Percentiles rank a stretch among this genome's conserved stretches.
phyloP scores from a whole-genome alignment of 2,888 invertebrate genomes.

The Drosophila buzzatii region DNA sequence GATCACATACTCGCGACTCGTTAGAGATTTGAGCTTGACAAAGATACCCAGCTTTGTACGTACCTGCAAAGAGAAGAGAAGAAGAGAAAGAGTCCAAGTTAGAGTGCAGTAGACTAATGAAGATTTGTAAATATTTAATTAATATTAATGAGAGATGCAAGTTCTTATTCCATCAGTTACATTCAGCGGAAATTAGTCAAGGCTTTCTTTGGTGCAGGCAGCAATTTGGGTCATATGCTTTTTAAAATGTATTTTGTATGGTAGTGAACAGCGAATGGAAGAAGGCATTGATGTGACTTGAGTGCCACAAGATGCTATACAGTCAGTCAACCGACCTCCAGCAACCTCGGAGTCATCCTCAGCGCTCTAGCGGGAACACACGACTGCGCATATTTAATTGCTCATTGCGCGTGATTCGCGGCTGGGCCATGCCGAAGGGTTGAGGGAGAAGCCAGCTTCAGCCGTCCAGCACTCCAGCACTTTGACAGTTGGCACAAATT shows the following conservation, averaged over 20 bases:
- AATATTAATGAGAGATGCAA: not conserved
- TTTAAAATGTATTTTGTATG: constrained; percentile 22
- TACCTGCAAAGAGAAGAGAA: constrained; percentile 52
- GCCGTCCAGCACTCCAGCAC: constrained; percentile 29
- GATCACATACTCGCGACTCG: constrained; percentile 61
- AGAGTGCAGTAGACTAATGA: not conserved
- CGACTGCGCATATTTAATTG: constrained; percentile 80
- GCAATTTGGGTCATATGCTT: constrained; percentile 55
- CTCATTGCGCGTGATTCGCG: constrained; percentile 73
- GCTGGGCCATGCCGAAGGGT: constrained; percentile 1
- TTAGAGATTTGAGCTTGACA: not conserved
- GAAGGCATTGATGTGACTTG: constrained; percentile 42
- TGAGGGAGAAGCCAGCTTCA: not conserved
- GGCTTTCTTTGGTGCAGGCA: not conserved
- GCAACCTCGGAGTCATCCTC: constrained; percentile 44
- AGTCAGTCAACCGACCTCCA: constrained; percentile 34
- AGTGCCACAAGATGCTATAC: constrained; percentile 48
- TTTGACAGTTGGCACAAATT: constrained; percentile 78
- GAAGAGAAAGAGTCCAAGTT: not conserved
- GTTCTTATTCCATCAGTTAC: not conserved
- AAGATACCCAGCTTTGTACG: constrained; percentile 1
- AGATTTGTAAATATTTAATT: too few relatives aligned
- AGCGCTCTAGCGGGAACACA: constrained; percentile 55
- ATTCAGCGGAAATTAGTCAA: not conserved
- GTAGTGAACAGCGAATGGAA: constrained; percentile 49